Percentiles rank a stretch among this genome's conserved stretches.
These are phyloP conservation scores for Stichodactyla helianthus DNA, from an alignment of 64 coral and sea anemone genomes.

Conservation along the genomic window DNA sequence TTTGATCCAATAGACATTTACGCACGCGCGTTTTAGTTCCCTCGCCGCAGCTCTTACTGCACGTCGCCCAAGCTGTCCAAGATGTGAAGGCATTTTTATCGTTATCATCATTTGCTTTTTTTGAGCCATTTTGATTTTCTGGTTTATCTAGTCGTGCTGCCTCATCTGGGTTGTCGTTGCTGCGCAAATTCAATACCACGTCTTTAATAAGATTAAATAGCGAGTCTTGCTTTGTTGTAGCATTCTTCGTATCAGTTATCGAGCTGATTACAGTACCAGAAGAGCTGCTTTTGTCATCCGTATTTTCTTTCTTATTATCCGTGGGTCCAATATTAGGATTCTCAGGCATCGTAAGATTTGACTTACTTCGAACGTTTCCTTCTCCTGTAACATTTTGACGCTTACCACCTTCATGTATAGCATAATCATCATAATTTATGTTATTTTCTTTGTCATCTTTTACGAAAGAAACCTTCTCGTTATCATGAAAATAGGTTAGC, in stretches of 20 bases:
- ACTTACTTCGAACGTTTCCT: background rate
- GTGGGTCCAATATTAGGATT: background rate
- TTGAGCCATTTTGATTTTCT: background rate
- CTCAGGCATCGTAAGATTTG: background rate
- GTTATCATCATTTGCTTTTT: background rate
- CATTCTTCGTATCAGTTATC: background rate
- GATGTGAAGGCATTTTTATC: slow-evolving; percentile 1
- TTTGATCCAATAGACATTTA: background rate
- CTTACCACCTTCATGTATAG: background rate
- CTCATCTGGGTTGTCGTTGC: background rate
- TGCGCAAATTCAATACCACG: background rate
- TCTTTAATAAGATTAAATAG: background rate
- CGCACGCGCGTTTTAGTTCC: slow-evolving; percentile 23
- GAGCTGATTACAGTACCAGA: background rate
- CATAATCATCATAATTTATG: background rate
- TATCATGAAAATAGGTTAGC: background rate
- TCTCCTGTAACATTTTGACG: slow-evolving; percentile 6
- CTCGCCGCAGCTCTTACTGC: slow-evolving; percentile 31
- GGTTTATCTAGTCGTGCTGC: background rate
- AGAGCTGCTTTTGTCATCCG: background rate
- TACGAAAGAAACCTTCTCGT: background rate
- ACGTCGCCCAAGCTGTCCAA: slow-evolving; percentile 30
- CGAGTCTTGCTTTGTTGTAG: background rate
- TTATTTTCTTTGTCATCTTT: background rate
- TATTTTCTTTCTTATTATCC: background rate